phyloP scores from a whole-genome alignment of 2,797 vertebrate genomes.

The Ctenosaura bakeri region DNA sequence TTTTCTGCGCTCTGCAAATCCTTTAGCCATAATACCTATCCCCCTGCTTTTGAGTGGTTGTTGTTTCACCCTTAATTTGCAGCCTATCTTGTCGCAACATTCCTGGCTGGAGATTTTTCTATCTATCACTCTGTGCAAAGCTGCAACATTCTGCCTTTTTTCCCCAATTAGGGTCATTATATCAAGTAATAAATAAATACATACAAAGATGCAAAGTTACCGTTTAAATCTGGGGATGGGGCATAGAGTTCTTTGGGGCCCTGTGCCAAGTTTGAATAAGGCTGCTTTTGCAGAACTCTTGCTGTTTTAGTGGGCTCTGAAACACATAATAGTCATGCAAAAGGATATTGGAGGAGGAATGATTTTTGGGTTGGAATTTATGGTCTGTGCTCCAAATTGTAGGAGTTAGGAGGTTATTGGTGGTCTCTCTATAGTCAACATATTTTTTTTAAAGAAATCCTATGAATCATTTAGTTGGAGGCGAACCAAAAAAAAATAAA shows the following conservation, averaged over 20 bases:
- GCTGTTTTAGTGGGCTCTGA: slow-evolving; percentile 84
- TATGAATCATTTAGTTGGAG: neutral
- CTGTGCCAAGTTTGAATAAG: slow-evolving; percentile 71
- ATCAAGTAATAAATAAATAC: slow-evolving; percentile 89
- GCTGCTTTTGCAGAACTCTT: slow-evolving; percentile 87
- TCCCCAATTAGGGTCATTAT: slow-evolving; percentile 77
- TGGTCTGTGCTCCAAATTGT: slow-evolving; percentile 58
- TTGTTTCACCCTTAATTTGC: neutral
- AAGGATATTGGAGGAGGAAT: slow-evolving; percentile 50
- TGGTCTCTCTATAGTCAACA: slow-evolving; percentile 34
- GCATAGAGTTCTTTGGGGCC: slow-evolving; percentile 76
- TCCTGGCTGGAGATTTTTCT: neutral
- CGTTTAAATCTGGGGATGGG: slow-evolving; percentile 80
- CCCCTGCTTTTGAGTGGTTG: no score
- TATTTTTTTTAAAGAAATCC: neutral
- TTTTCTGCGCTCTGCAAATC: no score
- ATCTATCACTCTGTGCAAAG: neutral
- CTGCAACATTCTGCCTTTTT: neutral
- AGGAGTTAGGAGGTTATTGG: slow-evolving; percentile 58
- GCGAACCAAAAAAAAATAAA: neutral
- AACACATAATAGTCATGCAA: slow-evolving; percentile 88
- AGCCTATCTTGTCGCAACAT: neutral
- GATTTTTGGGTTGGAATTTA: slow-evolving; percentile 72
- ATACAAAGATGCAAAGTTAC: slow-evolving; percentile 86
- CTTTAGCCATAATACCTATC: neutral